Percentiles rank a stretch among this genome's conserved stretches.
Conservation (phyloP, 2,888 invertebrate genomes). For the Microctonus hyperodae region DNA sequence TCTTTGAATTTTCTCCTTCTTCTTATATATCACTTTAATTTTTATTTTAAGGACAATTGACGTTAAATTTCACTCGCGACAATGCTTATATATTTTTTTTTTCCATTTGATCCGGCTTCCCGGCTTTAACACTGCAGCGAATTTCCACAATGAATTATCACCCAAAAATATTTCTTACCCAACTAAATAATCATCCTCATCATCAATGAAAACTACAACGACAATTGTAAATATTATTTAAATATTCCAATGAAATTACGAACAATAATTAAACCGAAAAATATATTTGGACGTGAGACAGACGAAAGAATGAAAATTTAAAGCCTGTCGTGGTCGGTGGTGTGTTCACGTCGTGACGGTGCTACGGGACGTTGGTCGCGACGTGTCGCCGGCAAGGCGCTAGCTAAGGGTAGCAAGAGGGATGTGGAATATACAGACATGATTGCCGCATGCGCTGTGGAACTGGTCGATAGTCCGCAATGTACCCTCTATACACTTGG, state of each 20-base stretch:
- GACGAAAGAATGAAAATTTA: slow-evolving; percentile 3
- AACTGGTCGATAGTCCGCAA: slow-evolving; percentile 61
- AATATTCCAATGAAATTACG: not conserved
- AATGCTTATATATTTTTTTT: not conserved
- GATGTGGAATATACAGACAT: slow-evolving; percentile 39
- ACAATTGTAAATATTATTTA: too few species aligned
- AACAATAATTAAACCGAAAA: not conserved
- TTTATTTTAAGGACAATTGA: slow-evolving; percentile 4
- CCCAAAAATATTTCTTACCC: too few species aligned
- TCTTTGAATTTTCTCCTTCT: too few species aligned
- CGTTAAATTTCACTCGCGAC: slow-evolving; percentile 8
- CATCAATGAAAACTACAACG: too few species aligned
- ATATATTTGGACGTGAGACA: slow-evolving; percentile 22
- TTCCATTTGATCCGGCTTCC: slow-evolving; percentile 13
- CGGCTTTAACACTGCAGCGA: slow-evolving; percentile 11
- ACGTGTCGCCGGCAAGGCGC: slow-evolving; percentile 60
- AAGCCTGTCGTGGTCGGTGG: slow-evolving; percentile 11
- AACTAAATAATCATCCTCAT: not conserved
- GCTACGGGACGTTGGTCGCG: slow-evolving; percentile 36
- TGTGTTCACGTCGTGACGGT: slow-evolving; percentile 19
- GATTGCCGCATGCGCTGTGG: slow-evolving; percentile 52
- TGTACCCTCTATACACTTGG: slow-evolving; percentile 44
- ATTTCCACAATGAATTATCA: not conserved
- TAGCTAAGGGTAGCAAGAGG: slow-evolving; percentile 31
- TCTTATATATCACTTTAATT: not conserved